Percentiles rank a stretch among this genome's conserved stretches.
Conservation (phyloP, 2,888 invertebrate species). For the Rhogogaster chlorosoma region DNA sequence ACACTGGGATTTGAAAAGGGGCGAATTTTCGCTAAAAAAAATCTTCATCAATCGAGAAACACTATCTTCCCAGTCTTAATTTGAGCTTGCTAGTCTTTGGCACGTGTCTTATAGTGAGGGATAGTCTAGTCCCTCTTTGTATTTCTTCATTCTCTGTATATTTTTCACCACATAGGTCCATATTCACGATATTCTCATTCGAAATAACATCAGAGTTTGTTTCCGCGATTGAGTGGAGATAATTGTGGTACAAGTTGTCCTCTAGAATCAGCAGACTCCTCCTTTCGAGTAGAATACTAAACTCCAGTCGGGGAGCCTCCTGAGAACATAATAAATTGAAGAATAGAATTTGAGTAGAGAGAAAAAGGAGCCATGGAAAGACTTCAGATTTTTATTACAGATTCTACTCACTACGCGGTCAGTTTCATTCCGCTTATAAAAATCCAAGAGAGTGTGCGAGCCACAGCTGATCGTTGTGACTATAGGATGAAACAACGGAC, state of each 20-base stretch:
- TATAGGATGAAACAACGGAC: constrained; percentile 94
- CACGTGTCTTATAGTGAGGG: constrained; percentile 95
- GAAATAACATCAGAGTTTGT: constrained; percentile 82
- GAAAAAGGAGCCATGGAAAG: not conserved
- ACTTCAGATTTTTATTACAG: not conserved
- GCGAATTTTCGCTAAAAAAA: not conserved
- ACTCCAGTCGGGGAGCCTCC: constrained; percentile 77
- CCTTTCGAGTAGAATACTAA: constrained; percentile 90
- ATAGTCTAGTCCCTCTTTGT: constrained; percentile 86
- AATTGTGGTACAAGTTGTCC: constrained; percentile 89
- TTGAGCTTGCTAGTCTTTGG: constrained; percentile 91
- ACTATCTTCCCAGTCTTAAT: constrained; percentile 81
- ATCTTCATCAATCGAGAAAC: not conserved
- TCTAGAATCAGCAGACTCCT: constrained; percentile 93
- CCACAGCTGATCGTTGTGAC: constrained; percentile 96
- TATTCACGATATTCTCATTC: constrained; percentile 82
- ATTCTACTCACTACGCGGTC: constrained; percentile 72
- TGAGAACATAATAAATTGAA: constrained; percentile 56
- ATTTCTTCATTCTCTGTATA: constrained; percentile 81
- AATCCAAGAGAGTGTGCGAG: constrained; percentile 94
- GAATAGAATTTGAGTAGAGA: not conserved
- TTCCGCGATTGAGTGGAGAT: constrained; percentile 93
- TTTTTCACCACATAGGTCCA: constrained; percentile 81
- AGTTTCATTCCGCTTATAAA: constrained; percentile 81
- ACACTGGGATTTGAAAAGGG: not conserved